A percentile compares a stretch with the other conserved stretches of the same genome.
phyloP scores from a whole-genome alignment of 2,888 invertebrate species.

The Xylota segnis region DNA sequence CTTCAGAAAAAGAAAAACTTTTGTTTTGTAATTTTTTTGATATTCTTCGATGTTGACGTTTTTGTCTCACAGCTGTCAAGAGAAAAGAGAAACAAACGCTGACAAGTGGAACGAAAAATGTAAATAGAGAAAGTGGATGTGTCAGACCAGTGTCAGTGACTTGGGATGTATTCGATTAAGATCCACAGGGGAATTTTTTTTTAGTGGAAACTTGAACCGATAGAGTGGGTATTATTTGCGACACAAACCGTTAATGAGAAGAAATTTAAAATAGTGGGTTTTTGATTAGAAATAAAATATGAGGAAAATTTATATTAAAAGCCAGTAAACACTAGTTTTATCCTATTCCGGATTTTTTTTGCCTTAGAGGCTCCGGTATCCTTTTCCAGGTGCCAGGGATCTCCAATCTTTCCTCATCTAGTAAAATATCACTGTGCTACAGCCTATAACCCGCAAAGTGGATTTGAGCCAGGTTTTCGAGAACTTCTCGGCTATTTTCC shows the following conservation, averaged over 20 bases:
- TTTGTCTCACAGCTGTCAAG: constrained; percentile 53
- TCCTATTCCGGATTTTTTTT: too few species aligned
- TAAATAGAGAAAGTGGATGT: constrained; percentile 34
- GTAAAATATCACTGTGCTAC: too few species aligned
- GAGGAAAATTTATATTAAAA: too few species aligned
- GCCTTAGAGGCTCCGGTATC: too few species aligned
- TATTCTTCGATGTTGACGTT: constrained; percentile 71
- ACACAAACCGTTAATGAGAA: not conserved
- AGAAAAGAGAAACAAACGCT: constrained; percentile 35
- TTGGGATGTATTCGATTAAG: constrained; percentile 4
- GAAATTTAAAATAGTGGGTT: not conserved
- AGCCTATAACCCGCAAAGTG: too few species aligned
- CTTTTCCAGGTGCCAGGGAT: too few species aligned
- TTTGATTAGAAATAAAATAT: not conserved
- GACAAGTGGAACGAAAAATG: constrained; percentile 32
- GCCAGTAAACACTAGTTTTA: too few species aligned
- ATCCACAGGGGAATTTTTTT: constrained; percentile 17
- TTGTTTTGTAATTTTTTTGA: constrained; percentile 66
- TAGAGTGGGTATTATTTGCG: not conserved
- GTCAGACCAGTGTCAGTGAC: too few species aligned
- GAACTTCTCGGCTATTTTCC: too few species aligned
- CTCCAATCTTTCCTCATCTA: too few species aligned
- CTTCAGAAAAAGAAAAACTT: constrained; percentile 16
- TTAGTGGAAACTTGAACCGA: not conserved
- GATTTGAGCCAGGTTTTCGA: too few species aligned